Evolutionary conservation across 1,140 invertebrate genomes (phyloP).

Genomic region (Scaptomyza graminum): DNA sequence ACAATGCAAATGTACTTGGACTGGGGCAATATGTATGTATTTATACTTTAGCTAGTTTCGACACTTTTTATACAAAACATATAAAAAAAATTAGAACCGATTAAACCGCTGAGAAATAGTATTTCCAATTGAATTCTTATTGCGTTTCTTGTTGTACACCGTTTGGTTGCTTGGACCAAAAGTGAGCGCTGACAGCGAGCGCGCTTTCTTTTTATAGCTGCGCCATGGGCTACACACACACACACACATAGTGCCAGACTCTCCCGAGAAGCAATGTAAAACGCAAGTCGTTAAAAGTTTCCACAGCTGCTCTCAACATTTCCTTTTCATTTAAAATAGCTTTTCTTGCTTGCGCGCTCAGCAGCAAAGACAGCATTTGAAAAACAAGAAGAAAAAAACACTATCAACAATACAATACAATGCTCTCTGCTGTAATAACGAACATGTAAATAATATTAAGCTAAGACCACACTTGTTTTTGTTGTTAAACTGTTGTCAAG

Average conservation of each 20-base stretch:
- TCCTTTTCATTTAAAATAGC: constrained; percentile 67
- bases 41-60: constrained; percentile 5
- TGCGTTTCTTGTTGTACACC: constrained; percentile 47
- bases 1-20: constrained; percentile 47
- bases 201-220: constrained; percentile 76
- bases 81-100: constrained; percentile 29
- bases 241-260: constrained; percentile 6
- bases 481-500: too few relatives aligned
- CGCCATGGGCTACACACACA: constrained; percentile 15
- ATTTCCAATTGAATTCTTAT: constrained; percentile 21
- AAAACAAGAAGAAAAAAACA: constrained; percentile 9
- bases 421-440: constrained; percentile 34
- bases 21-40: constrained; percentile 31
- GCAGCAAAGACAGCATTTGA: constrained; percentile 4
- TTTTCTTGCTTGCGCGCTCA: constrained; percentile 20
- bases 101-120: constrained; percentile 10
- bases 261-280: constrained; percentile 37
- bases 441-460: constrained; percentile 5
- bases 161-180: constrained; percentile 76
- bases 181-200: constrained; percentile 74
- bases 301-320: constrained; percentile 40
- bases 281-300: constrained; percentile 29
- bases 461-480: too few relatives aligned
- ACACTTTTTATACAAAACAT: constrained; percentile 17
- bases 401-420: constrained; percentile 9